Base-by-base conservation (phyloP, 2,888 invertebrate genomes). In the Agriopis leucophaearia region DNA sequence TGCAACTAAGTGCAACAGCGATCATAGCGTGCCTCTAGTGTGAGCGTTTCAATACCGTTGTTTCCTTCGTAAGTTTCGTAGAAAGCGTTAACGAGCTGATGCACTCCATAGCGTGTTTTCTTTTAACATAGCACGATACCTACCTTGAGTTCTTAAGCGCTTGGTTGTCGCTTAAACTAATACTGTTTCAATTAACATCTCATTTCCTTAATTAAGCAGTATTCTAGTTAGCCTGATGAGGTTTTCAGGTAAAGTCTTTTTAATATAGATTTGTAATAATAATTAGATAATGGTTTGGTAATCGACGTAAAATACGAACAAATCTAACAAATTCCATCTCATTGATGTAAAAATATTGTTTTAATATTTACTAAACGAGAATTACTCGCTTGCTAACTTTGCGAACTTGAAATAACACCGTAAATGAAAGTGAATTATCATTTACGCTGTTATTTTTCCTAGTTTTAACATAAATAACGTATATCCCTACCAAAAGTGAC, bases 91-190 rank as follows among this genome's bases (percentile, higher is more conserved):
- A 85, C 86, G 78, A 84, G 82, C 78, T 80, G 79, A 82, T 84
- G 81, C 52, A 44, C 81, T 79, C 79, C 79, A 74, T 75, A 78
- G 76, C 78, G 78, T 80, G 84, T 85, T 88, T 83, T 81, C 81
- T 88, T 83, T 81, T 81, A 83, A 86, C 83, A 82, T 82, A 84
- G 82, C 80, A 78, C 81, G 77, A 80, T 78, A 75, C 73, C 74
- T 52, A 45, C 52, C 45, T 44, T n/a, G n/a, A 55, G 8, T 42
- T 56, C 56, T 77, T 74, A 76, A 81, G 77, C 74, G 77, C 78
- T 77, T 71, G 70, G 73, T 75, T 77, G 77, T 70, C 77, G 76
- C 73, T 78, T 77, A 74, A 78, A 75, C 78, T 81, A 75, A 80
- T 76, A 73, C 66, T 73, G 74, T 74, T 77, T 27, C 50, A 59